A percentile compares a stretch with the other conserved stretches of the same genome.
Evolutionary conservation across 2,888 invertebrate species (phyloP).

Genomic region (Trichacis sp.): DNA sequence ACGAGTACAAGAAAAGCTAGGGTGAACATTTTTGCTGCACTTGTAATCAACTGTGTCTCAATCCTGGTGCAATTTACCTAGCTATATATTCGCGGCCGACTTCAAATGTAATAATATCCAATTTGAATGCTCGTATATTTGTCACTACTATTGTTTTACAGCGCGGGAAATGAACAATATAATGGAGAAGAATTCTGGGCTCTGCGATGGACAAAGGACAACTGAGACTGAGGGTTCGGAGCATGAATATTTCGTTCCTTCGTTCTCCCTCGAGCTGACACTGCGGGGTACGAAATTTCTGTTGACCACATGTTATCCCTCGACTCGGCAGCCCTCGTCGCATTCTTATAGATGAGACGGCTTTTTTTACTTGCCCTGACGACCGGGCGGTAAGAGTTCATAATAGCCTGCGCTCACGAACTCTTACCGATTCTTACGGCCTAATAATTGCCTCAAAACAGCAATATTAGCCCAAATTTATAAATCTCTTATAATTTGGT

Average conservation of each 20-base stretch:
- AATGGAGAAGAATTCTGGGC: not conserved
- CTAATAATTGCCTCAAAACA: too few relatives aligned
- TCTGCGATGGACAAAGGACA: constrained; percentile 8
- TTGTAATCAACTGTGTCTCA: constrained; percentile 1
- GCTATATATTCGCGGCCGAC: constrained; percentile 4
- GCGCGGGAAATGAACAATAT: not conserved
- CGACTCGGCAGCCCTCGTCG: too few relatives aligned
- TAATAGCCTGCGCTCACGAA: too few relatives aligned
- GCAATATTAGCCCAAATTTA: too few relatives aligned
- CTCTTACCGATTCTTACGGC: too few relatives aligned
- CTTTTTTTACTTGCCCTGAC: too few relatives aligned
- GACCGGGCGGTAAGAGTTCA: too few relatives aligned
- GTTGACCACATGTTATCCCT: not conserved
- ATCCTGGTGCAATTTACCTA: constrained; percentile 3
- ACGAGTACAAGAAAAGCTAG: constrained; percentile 4
- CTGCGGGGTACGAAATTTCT: not conserved
- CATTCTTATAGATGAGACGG: too few relatives aligned
- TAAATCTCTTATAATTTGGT: too few relatives aligned
- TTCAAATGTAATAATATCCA: not conserved
- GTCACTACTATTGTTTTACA: not conserved
- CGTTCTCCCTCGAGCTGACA: not conserved
- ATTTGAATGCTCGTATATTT: constrained; percentile 3
- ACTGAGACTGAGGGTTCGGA: constrained; percentile 4
- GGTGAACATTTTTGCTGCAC: constrained; percentile 8
- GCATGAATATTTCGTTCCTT: not conserved